These are phyloP conservation scores for Bombus huntii DNA, from an alignment of 1,140 invertebrate species.

Conservation along the genomic window DNA sequence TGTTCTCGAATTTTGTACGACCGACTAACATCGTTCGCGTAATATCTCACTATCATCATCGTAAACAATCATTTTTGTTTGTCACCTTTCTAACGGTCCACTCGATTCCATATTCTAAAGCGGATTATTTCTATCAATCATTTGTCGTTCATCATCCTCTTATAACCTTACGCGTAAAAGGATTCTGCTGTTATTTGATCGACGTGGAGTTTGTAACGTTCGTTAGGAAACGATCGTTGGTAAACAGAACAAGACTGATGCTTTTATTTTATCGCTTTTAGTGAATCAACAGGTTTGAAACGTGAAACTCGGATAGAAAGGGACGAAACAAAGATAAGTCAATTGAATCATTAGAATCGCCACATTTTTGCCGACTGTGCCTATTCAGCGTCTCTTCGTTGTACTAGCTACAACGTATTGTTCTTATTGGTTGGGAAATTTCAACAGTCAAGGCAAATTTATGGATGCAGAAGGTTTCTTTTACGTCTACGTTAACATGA, in stretches of 20 bases:
- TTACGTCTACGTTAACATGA: neutral
- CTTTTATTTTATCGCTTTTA: no score
- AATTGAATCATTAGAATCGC: no score
- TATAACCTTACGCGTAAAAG: no score
- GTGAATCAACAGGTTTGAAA: no score
- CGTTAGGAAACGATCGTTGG: neutral
- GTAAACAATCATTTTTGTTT: neutral
- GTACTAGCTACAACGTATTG: no score
- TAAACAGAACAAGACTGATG: no score
- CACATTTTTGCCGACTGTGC: no score
- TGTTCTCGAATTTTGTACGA: slow-evolving; percentile 58
- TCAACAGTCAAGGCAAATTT: neutral
- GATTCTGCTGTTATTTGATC: neutral
- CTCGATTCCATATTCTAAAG: neutral
- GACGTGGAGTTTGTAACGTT: neutral
- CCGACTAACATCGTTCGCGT: slow-evolving; percentile 33
- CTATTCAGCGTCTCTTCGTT: no score
- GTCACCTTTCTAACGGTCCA: neutral
- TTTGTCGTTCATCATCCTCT: neutral
- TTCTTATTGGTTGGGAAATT: neutral
- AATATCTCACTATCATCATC: neutral
- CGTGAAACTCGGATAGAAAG: no score
- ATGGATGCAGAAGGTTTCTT: neutral
- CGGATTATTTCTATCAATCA: neutral
- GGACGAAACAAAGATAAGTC: no score